A percentile compares a stretch with the other conserved stretches of the same genome.
Conservation (phyloP, 2,113 vertebrate genomes). For the Pygoscelis antarcticus region DNA sequence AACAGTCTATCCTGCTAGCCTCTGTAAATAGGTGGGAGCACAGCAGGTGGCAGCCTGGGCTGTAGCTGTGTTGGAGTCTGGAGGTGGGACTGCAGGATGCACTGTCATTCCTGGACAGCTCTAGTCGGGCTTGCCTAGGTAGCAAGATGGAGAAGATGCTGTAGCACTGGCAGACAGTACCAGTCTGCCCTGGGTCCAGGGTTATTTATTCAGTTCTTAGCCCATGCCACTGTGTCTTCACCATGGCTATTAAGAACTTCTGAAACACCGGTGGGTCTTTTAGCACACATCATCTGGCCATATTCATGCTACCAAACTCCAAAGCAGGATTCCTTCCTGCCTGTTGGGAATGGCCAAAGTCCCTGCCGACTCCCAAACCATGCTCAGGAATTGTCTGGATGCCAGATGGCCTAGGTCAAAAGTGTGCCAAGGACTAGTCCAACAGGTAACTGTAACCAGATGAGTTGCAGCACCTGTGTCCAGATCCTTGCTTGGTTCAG, state of each 20-base stretch:
- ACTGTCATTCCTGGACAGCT: neutral
- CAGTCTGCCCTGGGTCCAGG: neutral
- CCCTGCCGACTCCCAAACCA: neutral
- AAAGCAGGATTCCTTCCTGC: neutral
- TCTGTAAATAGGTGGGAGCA: neutral
- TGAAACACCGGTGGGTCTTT: neutral
- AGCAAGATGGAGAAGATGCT: neutral
- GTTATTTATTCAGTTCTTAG: neutral
- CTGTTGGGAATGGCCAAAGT: neutral
- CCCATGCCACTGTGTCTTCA: neutral
- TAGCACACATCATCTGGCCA: neutral
- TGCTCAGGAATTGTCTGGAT: neutral
- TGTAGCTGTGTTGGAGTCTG: neutral
- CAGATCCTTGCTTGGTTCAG: neutral
- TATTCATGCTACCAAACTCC: neutral
- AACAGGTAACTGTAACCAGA: neutral
- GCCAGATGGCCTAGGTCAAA: neutral
- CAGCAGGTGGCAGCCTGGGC: neutral
- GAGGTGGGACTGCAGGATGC: neutral
- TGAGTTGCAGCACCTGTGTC: neutral
- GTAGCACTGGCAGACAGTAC: neutral
- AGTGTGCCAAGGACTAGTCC: neutral
- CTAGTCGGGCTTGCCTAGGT: neutral
- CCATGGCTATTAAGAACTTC: neutral
- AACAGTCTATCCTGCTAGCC: accelerated